Evolutionary conservation across 2,113 vertebrate genomes (phyloP).

Genomic region (Myrmecobius fasciatus): DNA sequence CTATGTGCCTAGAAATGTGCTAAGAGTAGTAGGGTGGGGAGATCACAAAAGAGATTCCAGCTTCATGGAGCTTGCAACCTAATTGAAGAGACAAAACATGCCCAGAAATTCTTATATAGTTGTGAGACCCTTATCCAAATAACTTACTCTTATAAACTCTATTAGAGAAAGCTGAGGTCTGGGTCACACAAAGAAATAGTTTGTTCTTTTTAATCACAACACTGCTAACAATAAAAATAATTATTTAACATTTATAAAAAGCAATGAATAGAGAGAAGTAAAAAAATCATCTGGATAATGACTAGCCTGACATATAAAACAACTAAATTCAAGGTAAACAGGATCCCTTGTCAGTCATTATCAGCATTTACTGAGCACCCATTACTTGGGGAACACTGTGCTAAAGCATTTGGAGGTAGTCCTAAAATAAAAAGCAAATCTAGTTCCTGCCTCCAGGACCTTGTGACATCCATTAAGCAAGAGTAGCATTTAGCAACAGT

Average conservation of each 20-base stretch:
- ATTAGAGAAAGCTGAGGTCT: rapidly evolving
- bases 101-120: not conserved
- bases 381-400: not conserved
- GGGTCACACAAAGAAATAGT: rapidly evolving
- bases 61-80: not conserved
- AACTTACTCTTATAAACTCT: rapidly evolving
- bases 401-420: not conserved
- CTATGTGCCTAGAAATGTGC: not conserved
- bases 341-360: not conserved
- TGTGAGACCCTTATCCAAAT: not conserved
- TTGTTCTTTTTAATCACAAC: not conserved
- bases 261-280: not conserved
- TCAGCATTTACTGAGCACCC: not conserved
- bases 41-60: not conserved
- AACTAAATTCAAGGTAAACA: not conserved
- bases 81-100: not conserved
- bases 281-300: not conserved
- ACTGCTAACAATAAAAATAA: too few species aligned
- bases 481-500: rapidly evolving
- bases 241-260: rapidly evolving
- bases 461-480: rapidly evolving
- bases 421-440: rapidly evolving
- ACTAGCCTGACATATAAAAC: not conserved
- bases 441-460: rapidly evolving
- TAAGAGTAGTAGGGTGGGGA: not conserved